These are phyloP conservation scores for Stenoptilia bipunctidactyla DNA, from an alignment of 2,888 invertebrate species.

Conservation along the genomic window DNA sequence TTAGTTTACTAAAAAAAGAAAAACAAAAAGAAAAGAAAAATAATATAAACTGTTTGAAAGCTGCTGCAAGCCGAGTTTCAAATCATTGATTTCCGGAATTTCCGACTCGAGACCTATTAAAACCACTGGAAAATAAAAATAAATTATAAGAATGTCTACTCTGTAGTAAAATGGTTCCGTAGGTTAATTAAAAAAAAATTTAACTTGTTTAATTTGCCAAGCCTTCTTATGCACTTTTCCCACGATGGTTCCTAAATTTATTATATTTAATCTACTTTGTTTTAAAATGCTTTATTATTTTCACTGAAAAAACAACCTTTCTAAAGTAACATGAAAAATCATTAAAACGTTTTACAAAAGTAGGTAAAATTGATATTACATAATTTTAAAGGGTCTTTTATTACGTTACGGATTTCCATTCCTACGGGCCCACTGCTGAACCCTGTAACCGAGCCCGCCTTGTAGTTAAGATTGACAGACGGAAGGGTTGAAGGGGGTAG, in stretches of 20 bases:
- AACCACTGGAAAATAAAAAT: slow-evolving; percentile 22
- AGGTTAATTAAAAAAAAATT: no score
- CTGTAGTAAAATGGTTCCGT: no score
- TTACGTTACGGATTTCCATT: slow-evolving; percentile 59
- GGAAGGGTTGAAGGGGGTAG: slow-evolving; percentile 50
- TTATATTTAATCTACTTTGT: no score
- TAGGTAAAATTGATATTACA: no score
- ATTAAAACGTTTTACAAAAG: no score
- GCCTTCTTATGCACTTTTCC: neutral
- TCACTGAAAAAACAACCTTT: no score
- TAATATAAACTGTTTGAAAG: slow-evolving; percentile 6
- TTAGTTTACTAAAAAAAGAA: slow-evolving; percentile 21
- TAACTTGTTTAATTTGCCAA: no score
- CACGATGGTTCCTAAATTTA: neutral
- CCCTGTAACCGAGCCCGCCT: slow-evolving; percentile 42
- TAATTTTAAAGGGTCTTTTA: slow-evolving; percentile 50
- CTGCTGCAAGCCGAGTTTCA: slow-evolving; percentile 18
- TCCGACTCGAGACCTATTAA: slow-evolving; percentile 45
- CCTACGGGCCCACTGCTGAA: slow-evolving; percentile 53
- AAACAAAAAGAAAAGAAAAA: slow-evolving; percentile 10
- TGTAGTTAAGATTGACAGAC: slow-evolving; percentile 70
- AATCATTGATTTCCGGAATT: slow-evolving; percentile 48
- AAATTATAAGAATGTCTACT: slow-evolving; percentile 14
- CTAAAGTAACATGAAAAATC: no score
- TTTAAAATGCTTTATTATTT: no score